Percentiles rank a stretch among this genome's conserved stretches.
These are phyloP conservation scores for Erynnis tages DNA, from an alignment of 2,888 invertebrate genomes.

Conservation along the genomic window DNA sequence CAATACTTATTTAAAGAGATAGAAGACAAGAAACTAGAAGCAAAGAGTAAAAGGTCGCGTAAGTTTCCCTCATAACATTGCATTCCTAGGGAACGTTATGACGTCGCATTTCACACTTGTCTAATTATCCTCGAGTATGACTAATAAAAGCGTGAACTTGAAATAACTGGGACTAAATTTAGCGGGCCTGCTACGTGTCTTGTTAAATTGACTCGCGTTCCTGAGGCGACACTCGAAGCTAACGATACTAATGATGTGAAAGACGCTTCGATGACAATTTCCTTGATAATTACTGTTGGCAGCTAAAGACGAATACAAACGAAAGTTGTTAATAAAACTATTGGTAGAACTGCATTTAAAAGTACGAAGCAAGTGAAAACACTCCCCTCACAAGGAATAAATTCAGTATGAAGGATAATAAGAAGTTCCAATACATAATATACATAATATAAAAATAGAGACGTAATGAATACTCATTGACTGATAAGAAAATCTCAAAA, in stretches of 20 bases:
- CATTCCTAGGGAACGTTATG: slow-evolving; percentile 6
- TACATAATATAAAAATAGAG: too few species aligned
- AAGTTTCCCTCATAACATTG: neutral
- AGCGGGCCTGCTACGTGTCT: slow-evolving; percentile 1
- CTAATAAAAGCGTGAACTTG: slow-evolving; percentile 50
- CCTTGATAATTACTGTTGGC: too few species aligned
- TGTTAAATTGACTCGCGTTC: slow-evolving; percentile 13
- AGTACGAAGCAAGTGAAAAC: too few species aligned
- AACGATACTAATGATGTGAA: slow-evolving; percentile 11
- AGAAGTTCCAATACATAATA: too few species aligned
- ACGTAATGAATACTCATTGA: too few species aligned
- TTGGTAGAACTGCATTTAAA: too few species aligned
- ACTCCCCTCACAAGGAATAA: too few species aligned
- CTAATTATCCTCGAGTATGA: slow-evolving; percentile 13
- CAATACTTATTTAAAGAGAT: neutral
- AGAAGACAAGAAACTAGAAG: neutral
- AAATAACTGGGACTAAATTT: slow-evolving; percentile 45
- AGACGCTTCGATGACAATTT: slow-evolving; percentile 37
- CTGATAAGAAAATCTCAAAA: too few species aligned
- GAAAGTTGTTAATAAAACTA: too few species aligned
- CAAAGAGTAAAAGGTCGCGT: neutral
- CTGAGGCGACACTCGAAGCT: slow-evolving; percentile 8
- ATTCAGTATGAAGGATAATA: too few species aligned
- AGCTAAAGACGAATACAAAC: too few species aligned
- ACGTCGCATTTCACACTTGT: slow-evolving; percentile 24